Evolutionary conservation across 2,113 vertebrate species (phyloP).

Genomic region (Axis porcinus): DNA sequence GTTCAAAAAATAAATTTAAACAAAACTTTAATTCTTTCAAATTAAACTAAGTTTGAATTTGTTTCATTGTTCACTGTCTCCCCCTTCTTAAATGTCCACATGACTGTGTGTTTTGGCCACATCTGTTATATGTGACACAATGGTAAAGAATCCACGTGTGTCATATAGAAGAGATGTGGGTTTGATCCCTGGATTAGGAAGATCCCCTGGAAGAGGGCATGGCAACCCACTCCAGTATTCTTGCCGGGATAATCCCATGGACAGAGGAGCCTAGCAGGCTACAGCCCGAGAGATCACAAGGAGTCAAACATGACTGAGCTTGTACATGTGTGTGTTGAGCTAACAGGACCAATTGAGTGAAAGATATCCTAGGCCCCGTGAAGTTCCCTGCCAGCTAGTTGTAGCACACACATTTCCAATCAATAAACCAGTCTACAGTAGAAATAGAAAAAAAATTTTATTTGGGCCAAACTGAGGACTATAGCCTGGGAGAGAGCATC

Average conservation of each 20-base stretch:
- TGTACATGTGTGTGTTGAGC: background rate
- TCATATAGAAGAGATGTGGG: background rate
- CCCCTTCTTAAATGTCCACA: background rate
- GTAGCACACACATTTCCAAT: background rate
- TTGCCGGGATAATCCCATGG: background rate
- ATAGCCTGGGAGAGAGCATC: background rate
- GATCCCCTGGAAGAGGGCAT: background rate
- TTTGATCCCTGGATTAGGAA: background rate
- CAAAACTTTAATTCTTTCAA: background rate
- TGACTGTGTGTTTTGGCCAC: background rate
- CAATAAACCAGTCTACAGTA: background rate
- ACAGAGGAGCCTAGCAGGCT: background rate
- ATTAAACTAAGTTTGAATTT: background rate
- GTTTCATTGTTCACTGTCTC: background rate
- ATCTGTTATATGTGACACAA: background rate
- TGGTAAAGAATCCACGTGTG: background rate
- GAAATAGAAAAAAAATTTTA: background rate
- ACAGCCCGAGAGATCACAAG: background rate
- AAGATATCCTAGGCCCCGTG: background rate
- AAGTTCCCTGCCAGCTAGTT: background rate
- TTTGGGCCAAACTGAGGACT: background rate
- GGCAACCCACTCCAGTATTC: background rate
- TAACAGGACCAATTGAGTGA: background rate
- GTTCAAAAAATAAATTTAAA: conserved; percentile 14
- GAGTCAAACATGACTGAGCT: background rate